Evolutionary conservation across 2,797 vertebrate genomes (phyloP).

Genomic region (Hipposideros larvatus): DNA sequence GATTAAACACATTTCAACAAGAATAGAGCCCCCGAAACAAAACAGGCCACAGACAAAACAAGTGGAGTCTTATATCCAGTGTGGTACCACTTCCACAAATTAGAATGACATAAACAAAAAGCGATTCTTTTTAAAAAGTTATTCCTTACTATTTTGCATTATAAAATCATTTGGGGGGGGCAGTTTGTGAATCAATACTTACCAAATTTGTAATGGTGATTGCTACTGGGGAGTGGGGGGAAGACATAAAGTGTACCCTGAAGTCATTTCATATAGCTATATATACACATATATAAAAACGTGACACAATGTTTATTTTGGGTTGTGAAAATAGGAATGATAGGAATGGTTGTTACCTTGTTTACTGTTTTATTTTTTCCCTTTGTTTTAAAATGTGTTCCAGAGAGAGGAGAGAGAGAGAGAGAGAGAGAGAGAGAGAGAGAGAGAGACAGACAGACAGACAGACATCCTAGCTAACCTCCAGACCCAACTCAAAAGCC

Average conservation of each 20-base stretch:
- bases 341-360: conserved; percentile 19
- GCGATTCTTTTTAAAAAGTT: neutral
- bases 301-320: neutral
- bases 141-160: conserved; percentile 4
- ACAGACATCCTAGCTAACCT: neutral
- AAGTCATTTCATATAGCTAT: neutral
- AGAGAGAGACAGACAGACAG: neutral
- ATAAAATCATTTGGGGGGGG: neutral
- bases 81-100: neutral
- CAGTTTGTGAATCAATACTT: neutral
- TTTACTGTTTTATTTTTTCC: neutral
- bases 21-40: neutral
- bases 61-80: neutral
- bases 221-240: neutral
- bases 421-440: no score
- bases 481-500: neutral
- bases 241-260: neutral
- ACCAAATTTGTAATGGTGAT: neutral
- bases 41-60: neutral
- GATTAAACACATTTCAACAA: neutral
- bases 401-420: no score
- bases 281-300: neutral
- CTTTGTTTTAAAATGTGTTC: neutral
- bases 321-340: neutral
- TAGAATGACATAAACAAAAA: neutral